Conservation (phyloP, 2,888 invertebrate genomes). For the Campoplex capitator region DNA sequence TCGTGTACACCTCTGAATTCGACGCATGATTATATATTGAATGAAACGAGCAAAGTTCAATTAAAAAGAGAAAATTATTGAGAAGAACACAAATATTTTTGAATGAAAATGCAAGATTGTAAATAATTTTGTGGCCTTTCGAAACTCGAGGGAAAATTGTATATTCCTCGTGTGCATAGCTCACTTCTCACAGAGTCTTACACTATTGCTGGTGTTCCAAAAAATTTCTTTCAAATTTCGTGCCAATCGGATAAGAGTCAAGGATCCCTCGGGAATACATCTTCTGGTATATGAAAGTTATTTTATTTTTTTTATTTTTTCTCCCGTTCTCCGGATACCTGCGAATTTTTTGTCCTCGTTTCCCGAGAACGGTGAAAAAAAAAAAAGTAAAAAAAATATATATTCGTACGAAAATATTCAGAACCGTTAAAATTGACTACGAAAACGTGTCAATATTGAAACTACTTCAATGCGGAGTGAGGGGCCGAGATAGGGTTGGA, state of each 20-base stretch:
- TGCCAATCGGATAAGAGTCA: slow-evolving; percentile 44
- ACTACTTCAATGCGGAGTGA: slow-evolving; percentile 11
- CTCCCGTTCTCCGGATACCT: neutral
- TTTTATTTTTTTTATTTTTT: neutral
- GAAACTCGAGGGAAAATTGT: neutral
- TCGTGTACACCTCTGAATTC: neutral
- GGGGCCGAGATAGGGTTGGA: neutral
- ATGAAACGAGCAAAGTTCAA: neutral
- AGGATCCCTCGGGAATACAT: neutral
- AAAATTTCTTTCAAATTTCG: slow-evolving; percentile 44
- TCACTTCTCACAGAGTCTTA: neutral
- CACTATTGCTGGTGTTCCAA: neutral
- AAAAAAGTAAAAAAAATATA: neutral
- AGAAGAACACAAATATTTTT: neutral
- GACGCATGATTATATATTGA: neutral
- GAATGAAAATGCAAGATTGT: neutral
- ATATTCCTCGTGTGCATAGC: neutral
- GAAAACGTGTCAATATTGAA: slow-evolving; percentile 48
- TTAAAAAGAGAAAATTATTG: neutral
- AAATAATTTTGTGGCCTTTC: neutral
- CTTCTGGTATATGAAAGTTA: slow-evolving; percentile 6
- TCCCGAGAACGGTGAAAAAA: slow-evolving; percentile 1
- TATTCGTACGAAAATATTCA: slow-evolving; percentile 15
- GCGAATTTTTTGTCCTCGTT: neutral
- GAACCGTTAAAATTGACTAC: slow-evolving; percentile 20